Evolutionary conservation across 92 coral and sea anemone species (phyloP).

Genomic region (Porites evermanni): DNA sequence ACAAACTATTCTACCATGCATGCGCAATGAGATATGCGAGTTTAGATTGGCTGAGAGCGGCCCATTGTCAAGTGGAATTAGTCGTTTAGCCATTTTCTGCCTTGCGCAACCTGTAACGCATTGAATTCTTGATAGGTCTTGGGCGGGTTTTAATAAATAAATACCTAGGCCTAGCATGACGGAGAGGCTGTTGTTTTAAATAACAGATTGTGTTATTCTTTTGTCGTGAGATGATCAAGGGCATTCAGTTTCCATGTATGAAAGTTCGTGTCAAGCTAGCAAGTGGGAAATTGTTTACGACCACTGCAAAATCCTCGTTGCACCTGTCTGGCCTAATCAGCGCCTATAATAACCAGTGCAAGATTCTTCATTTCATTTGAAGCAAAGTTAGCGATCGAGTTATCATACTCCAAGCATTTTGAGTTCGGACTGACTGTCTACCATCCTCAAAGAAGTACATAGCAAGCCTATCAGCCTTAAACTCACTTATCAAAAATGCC

Average conservation of each 20-base stretch:
- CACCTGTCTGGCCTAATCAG: slow-evolving; percentile 55
- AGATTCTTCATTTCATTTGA: slow-evolving; percentile 26
- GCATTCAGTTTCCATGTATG: slow-evolving; percentile 71
- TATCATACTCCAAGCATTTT: slow-evolving; percentile 41
- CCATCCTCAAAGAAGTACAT: neutral
- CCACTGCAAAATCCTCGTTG: slow-evolving; percentile 35
- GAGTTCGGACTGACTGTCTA: slow-evolving; percentile 10
- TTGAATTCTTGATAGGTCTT: slow-evolving; percentile 78
- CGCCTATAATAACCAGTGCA: slow-evolving; percentile 36
- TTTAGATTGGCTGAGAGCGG: slow-evolving; percentile 76
- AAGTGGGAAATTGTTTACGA: slow-evolving; percentile 87
- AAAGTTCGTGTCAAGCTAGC: slow-evolving; percentile 60
- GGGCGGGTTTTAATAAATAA: slow-evolving; percentile 95
- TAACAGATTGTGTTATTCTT: slow-evolving; percentile 70
- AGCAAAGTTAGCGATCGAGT: slow-evolving; percentile 41
- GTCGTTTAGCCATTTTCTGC: slow-evolving; percentile 68
- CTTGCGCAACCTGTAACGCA: slow-evolving; percentile 79
- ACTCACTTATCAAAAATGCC: slow-evolving; percentile 76
- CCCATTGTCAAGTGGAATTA: slow-evolving; percentile 70
- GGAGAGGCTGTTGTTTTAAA: slow-evolving; percentile 75
- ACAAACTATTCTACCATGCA: slow-evolving; percentile 90
- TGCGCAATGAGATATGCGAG: slow-evolving; percentile 78
- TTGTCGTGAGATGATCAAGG: slow-evolving; percentile 81
- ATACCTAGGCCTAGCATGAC: slow-evolving; percentile 69
- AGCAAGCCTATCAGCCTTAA: neutral